These are phyloP conservation scores for Aphis gossypii DNA, from an alignment of 1,140 invertebrate genomes.

Conservation along the genomic window DNA sequence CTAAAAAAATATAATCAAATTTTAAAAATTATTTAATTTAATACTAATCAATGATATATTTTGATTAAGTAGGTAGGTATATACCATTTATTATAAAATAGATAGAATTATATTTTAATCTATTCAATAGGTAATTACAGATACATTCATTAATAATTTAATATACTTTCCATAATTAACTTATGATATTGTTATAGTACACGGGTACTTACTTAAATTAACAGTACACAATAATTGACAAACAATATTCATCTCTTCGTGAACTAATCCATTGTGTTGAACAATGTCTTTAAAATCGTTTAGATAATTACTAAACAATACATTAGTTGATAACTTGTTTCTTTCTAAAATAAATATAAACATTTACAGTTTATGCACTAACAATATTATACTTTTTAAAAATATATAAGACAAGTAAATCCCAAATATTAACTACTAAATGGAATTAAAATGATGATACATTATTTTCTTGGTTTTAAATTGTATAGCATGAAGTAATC, in stretches of 20 bases:
- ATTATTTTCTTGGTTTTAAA: not conserved
- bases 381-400: not conserved
- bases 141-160: not conserved
- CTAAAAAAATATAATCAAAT: not conserved
- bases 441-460: not conserved
- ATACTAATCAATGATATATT: not conserved
- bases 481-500: not conserved
- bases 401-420: not conserved
- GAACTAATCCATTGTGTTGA: slow-evolving; percentile 46
- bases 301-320: slow-evolving; percentile 34
- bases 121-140: too few species aligned
- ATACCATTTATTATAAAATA: not conserved
- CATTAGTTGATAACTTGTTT: slow-evolving; percentile 42
- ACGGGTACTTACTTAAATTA: slow-evolving; percentile 26
- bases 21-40: not conserved
- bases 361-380: not conserved
- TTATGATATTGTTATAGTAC: not conserved
- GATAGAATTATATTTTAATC: too few species aligned
- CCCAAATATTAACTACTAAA: not conserved
- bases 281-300: slow-evolving; percentile 53
- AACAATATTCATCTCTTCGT: slow-evolving; percentile 42
- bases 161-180: not conserved
- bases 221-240: slow-evolving; percentile 49
- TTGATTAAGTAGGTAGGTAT: not conserved
- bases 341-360: slow-evolving; percentile 40